A percentile compares a stretch with the other conserved stretches of the same genome.
phyloP scores from a whole-genome alignment of 2,797 vertebrate genomes.

The Natrix natrix region DNA sequence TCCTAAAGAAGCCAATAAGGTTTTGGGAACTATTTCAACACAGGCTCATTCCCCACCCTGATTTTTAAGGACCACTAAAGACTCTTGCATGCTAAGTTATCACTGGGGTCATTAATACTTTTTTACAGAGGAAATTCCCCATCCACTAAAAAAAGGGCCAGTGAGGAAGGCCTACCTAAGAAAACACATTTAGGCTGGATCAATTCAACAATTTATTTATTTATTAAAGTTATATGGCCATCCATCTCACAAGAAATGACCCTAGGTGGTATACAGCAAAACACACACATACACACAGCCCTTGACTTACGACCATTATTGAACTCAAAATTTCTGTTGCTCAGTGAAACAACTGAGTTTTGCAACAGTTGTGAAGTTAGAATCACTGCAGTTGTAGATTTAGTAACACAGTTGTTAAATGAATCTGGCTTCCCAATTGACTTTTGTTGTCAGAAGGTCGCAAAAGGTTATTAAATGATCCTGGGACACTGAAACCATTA shows the following conservation, averaged over 20 bases:
- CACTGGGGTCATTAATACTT: neutral
- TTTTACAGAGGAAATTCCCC: neutral
- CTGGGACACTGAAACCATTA: neutral
- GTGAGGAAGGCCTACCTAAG: neutral
- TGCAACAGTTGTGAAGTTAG: neutral
- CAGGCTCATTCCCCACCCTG: neutral
- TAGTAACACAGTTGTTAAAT: neutral
- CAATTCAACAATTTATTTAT: neutral
- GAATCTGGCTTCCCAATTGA: neutral
- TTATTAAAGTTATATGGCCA: neutral
- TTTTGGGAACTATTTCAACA: neutral
- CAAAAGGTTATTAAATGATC: neutral
- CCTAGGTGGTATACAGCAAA: neutral
- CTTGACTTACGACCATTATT: neutral
- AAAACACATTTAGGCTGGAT: neutral
- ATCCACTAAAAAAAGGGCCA: neutral
- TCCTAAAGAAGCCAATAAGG: neutral
- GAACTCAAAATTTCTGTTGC: neutral
- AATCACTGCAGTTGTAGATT: neutral
- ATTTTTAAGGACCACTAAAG: neutral
- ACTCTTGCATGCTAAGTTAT: neutral
- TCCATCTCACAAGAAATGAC: neutral
- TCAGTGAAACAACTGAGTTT: neutral
- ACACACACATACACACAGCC: neutral
- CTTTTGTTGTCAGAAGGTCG: neutral